Evolutionary conservation across 2,113 vertebrate species (phyloP).

Genomic region (Cygnus buccinator): DNA sequence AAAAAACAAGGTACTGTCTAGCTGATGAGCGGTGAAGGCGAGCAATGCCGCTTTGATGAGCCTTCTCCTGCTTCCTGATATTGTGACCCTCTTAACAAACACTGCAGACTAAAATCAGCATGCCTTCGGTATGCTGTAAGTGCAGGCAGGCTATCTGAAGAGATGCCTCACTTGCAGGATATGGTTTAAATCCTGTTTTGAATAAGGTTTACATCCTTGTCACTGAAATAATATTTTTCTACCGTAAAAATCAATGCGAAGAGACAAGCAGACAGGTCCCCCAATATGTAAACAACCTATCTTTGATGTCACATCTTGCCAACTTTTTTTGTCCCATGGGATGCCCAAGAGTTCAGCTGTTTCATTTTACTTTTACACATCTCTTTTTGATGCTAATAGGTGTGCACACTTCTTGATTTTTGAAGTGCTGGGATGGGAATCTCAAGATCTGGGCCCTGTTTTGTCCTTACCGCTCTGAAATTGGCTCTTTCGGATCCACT

Average conservation of each 20-base stretch:
- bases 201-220: conserved; percentile 96
- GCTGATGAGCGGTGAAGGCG: conserved; percentile 87
- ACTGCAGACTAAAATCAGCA: conserved; percentile 83
- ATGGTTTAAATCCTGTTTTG: conserved; percentile 98
- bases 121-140: conserved; percentile 77
- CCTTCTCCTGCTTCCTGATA: conserved; percentile 98
- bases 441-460: not conserved
- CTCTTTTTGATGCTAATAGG: conserved; percentile 5
- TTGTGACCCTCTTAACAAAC: conserved; percentile 93
- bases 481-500: conserved; percentile 32
- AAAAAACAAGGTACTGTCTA: conserved; percentile 89
- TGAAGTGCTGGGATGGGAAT: not conserved
- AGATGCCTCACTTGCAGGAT: conserved; percentile 93
- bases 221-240: conserved; percentile 95
- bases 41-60: conserved; percentile 92
- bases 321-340: conserved; percentile 57
- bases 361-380: conserved; percentile 1
- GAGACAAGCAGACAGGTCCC: conserved; percentile 68
- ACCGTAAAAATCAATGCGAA: conserved; percentile 83
- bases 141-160: conserved; percentile 79
- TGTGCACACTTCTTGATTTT: not conserved
- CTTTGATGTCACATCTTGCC: conserved; percentile 78
- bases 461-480: conserved; percentile 22
- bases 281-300: conserved; percentile 76
- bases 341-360: conserved; percentile 21